These are phyloP conservation scores for Phalacrocorax aristotelis DNA, from an alignment of 2,113 vertebrate genomes.

Conservation along the genomic window DNA sequence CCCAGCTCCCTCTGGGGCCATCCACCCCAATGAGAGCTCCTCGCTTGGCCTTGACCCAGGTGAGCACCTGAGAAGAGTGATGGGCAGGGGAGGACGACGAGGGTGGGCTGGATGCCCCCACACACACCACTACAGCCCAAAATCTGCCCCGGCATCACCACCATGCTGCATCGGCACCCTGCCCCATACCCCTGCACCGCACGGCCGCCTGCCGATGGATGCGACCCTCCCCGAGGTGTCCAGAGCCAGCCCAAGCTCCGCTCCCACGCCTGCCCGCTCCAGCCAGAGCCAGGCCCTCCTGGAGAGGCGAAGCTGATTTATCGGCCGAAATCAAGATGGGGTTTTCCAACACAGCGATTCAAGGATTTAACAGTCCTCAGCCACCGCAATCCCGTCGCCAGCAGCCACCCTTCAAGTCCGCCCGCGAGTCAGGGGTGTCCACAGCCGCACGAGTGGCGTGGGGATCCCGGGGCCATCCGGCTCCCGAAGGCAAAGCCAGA, in stretches of 20 bases:
- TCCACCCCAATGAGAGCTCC: neutral
- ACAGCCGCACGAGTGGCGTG: fast-evolving
- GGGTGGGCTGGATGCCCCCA: neutral
- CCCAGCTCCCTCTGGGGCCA: fast-evolving
- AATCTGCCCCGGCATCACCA: neutral
- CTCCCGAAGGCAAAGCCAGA: neutral
- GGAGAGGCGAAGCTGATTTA: fast-evolving
- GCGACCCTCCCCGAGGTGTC: neutral
- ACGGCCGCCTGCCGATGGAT: fast-evolving
- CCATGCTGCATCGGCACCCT: fast-evolving
- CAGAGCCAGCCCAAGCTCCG: neutral
- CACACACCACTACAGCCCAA: neutral
- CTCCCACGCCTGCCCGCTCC: neutral
- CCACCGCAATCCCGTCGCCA: neutral
- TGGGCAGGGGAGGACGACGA: neutral
- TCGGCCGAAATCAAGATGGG: neutral
- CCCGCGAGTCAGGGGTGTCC: neutral
- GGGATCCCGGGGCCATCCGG: neutral
- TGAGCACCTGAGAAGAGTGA: fast-evolving
- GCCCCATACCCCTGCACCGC: fast-evolving
- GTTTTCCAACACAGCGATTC: fast-evolving
- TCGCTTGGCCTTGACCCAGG: fast-evolving
- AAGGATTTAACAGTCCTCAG: fast-evolving
- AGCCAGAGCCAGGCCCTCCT: too few species aligned
- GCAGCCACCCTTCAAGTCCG: neutral